These are phyloP conservation scores for Abramis brama DNA, from an alignment of 2,113 vertebrate genomes.

Conservation along the genomic window DNA sequence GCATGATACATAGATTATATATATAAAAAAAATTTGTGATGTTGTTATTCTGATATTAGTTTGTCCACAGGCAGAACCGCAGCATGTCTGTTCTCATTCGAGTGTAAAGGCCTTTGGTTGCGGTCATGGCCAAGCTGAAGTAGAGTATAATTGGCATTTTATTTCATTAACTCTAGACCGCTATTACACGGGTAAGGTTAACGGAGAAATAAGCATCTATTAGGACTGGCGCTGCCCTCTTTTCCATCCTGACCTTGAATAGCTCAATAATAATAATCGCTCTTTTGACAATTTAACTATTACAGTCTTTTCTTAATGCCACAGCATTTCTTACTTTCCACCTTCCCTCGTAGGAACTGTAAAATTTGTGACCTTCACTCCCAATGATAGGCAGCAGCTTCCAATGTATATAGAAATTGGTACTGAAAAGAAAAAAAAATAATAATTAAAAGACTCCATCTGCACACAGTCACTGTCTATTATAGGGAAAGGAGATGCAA, in stretches of 20 bases:
- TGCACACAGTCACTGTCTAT: not conserved
- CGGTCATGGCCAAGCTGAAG: constrained; percentile 17
- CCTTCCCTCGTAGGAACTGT: constrained; percentile 5
- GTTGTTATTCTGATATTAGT: constrained; percentile 23
- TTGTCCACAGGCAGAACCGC: not conserved
- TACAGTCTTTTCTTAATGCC: constrained; percentile 35
- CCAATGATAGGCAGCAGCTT: not conserved
- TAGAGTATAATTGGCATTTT: constrained; percentile 42
- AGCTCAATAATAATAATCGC: constrained; percentile 77
- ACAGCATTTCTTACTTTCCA: constrained; percentile 6
- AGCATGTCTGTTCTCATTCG: constrained; percentile 16
- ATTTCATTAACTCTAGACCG: constrained; percentile 43
- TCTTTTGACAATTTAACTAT: constrained; percentile 92
- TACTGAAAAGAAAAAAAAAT: not conserved
- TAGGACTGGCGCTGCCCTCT: constrained; percentile 13
- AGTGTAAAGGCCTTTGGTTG: constrained; percentile 32
- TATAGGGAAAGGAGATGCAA: not conserved
- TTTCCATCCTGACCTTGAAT: constrained; percentile 35
- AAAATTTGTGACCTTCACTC: constrained; percentile 24
- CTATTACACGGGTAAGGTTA: constrained; percentile 43
- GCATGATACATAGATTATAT: not conserved
- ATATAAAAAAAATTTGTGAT: not conserved
- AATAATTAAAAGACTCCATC: not conserved
- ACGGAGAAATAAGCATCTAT: constrained; percentile 43
- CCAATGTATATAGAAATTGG: not conserved